Evolutionary conservation across 2,797 vertebrate species (phyloP).

Genomic region (Esox lucius): DNA sequence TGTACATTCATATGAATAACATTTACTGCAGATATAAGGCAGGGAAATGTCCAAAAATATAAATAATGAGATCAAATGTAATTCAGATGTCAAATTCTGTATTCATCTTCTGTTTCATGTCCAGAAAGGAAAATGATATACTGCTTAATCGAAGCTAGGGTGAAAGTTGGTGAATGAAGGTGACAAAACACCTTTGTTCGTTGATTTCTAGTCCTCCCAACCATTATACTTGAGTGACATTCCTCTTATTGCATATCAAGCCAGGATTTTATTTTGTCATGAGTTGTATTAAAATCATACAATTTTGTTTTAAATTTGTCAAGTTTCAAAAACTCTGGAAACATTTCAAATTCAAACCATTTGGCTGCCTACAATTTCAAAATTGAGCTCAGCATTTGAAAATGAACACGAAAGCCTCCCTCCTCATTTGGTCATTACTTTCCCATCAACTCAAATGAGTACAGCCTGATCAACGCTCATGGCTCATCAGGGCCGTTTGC

Average conservation of each 20-base stretch:
- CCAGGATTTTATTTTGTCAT: background rate
- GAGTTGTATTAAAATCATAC: background rate
- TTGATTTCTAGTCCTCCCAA: background rate
- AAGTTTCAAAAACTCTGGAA: no score
- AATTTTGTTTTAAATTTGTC: no score
- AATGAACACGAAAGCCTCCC: background rate
- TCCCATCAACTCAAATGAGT: background rate
- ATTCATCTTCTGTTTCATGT: background rate
- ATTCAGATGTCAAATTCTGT: background rate
- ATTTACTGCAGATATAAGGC: background rate
- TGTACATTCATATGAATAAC: background rate
- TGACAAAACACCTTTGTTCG: background rate
- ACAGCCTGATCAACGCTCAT: background rate
- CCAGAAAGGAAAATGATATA: background rate
- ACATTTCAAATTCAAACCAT: no score
- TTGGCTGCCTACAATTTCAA: no score
- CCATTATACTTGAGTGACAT: background rate
- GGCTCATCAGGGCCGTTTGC: background rate
- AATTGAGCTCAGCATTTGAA: background rate
- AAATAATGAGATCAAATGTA: background rate
- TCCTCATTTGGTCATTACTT: background rate
- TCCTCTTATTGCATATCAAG: background rate
- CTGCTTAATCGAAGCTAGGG: background rate
- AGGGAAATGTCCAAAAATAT: background rate
- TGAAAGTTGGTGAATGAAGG: constrained; percentile 9